Evolutionary conservation across 2,797 vertebrate species (phyloP).

Genomic region (Micropoecilia bifurca): DNA sequence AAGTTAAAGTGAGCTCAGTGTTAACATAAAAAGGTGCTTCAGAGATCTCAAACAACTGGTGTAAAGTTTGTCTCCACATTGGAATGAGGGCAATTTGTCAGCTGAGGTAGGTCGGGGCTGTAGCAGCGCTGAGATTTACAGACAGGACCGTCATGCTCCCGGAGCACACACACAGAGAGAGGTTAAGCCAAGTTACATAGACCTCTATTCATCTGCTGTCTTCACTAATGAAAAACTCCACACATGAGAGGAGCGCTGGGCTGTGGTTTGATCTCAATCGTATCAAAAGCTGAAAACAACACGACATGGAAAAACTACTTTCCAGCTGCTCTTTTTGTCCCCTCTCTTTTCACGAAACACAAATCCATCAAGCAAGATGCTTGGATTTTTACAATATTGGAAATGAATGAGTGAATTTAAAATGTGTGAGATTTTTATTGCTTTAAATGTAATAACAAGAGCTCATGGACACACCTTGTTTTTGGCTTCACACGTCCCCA

Average conservation of each 20-base stretch:
- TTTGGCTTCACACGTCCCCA: slow-evolving; percentile 72
- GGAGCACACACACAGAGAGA: slow-evolving; percentile 66
- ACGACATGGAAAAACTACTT: slow-evolving; percentile 75
- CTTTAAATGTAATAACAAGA: slow-evolving; percentile 76
- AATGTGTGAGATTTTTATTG: slow-evolving; percentile 78
- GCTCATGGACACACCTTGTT: slow-evolving; percentile 82
- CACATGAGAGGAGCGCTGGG: slow-evolving; percentile 69
- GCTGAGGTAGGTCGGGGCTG: slow-evolving; percentile 64
- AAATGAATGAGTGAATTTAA: slow-evolving; percentile 78
- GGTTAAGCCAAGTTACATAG: slow-evolving; percentile 76
- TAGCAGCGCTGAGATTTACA: slow-evolving; percentile 71
- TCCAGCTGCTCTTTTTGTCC: slow-evolving; percentile 73
- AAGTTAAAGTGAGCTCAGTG: slow-evolving; percentile 61
- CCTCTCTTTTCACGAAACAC: slow-evolving; percentile 70
- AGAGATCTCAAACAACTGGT: slow-evolving; percentile 52
- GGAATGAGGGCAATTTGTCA: slow-evolving; percentile 66
- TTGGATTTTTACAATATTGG: slow-evolving; percentile 61
- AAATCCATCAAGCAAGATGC: slow-evolving; percentile 69
- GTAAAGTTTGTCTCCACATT: slow-evolving; percentile 62
- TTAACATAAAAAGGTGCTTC: slow-evolving; percentile 59
- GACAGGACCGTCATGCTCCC: slow-evolving; percentile 74
- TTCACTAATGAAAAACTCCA: slow-evolving; percentile 78
- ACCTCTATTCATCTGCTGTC: slow-evolving; percentile 82
- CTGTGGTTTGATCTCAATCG: slow-evolving; percentile 65
- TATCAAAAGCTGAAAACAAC: slow-evolving; percentile 75